Evolutionary conservation across 2,888 invertebrate genomes (phyloP), one percentile per base, ranked within the genome.

Genomic region (Thelaira solivaga): DNA sequence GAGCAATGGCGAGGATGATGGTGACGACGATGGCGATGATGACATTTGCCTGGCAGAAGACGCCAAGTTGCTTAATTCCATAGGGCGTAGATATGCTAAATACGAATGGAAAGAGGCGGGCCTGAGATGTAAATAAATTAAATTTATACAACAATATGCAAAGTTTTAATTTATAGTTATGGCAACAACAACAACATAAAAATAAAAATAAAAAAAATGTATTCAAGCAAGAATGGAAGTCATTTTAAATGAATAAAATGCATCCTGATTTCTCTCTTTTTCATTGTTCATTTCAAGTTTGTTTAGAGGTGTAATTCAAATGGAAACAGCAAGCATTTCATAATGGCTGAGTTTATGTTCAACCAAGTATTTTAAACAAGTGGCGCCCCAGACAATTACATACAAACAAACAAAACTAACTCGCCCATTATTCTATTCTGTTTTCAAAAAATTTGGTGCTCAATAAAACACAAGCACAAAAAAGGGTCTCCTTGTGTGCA

Each of bases 41-140:
- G 75, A 72, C 75, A 79, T 72, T 71, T 79, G 53, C 45, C 34
- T 61, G 61, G 34, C 45, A 45, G 45, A 61, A 45, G 18, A 61
- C 13, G 20, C 47, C 26, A 43, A 36, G 22, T 61, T 31, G n/a
- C 36, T 16, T 41, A 39, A 59, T 39, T 69, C 20, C 34, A 68
- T 22, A 65, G 84, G 86, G 87, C 87, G 86, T 87, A 80, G 74
- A 84, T 87, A 86, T 87, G 86, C 86, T 86, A 86, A 86, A 86
- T 84, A 85, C 85, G 86, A 87, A 78, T 74, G 83, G 86, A 85
- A 85, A 84, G 83, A 84, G 86, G 86, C 86, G 86, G 85, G 83
- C 80, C 81, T 55, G 61, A 74, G 65, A 68, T 82, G 84, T 84
- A 86, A 85, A 82, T 84, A 86, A 86, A 87, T 86, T 85, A 86